Evolutionary conservation across 2,888 invertebrate genomes (phyloP), one percentile per base, ranked within the genome.

Genomic region (Ceriagrion tenellum): DNA sequence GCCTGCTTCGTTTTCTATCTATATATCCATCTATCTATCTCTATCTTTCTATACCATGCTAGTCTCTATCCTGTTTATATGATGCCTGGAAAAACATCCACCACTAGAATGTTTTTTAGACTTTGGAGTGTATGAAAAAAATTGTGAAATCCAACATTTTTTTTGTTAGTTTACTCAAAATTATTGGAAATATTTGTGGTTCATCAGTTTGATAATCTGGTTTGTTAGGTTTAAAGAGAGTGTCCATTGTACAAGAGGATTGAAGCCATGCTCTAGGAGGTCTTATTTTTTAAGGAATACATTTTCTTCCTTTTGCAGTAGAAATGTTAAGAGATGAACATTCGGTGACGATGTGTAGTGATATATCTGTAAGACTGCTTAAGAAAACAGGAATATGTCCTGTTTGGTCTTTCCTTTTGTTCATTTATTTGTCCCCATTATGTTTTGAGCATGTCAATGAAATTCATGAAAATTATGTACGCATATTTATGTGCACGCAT

Each of bases 331-430:
- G 59, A 74, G 35, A 93, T 69, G 69, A 93, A 63, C 47, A 69
- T 63, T 93, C 47, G 63, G 47, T 93, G 93, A 89, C 18, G 93
- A 93, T 47, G 26, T 93, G 40, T 69, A 93, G 63, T 93, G 93
- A 69, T 93, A 69, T 93, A 93, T 93, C 69, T 93, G 63, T 93
- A 93, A 91, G 90, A 59, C 63, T 47, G 93, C 93, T 93, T 93
- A 47, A 69, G 69, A 47, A 40, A 93, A 93, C 69, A 12, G n/a
- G 2, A 47, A 2, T 47, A 47, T 47, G 2, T 47, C 47, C 47
- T 47, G 47, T 47, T 47, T 47, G 55, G 18, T 55, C 81, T 35
- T 35, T 35, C 13, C 12, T 81, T 81, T 8, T 35, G 81, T 81
- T 81, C 35, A 26, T 30, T 81, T 35, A 81, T 35, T 74, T 74